Percentiles rank a stretch among this genome's conserved stretches.
Evolutionary conservation across 2,113 vertebrate genomes (phyloP).

Genomic region (Corapipo altera): DNA sequence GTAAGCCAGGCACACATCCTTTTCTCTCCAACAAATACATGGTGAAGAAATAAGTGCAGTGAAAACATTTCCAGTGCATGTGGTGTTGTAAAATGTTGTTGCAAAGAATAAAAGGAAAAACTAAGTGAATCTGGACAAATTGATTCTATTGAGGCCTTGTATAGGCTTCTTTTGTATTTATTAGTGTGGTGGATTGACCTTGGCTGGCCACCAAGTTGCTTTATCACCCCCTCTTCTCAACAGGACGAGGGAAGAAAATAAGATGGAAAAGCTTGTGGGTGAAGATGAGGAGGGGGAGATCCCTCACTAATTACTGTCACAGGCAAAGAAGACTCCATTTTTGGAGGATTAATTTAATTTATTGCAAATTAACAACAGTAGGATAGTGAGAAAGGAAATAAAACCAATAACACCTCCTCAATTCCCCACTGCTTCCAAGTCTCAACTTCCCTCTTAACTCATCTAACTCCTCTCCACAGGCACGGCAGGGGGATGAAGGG

Average conservation of each 20-base stretch:
- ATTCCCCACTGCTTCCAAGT: not conserved
- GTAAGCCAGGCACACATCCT: not conserved
- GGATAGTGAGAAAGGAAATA: not conserved
- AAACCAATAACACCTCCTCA: not conserved
- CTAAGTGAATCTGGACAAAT: not conserved
- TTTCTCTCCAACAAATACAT: not conserved
- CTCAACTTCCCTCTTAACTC: not conserved
- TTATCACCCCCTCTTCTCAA: not conserved
- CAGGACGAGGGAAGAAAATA: not conserved
- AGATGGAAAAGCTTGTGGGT: not conserved
- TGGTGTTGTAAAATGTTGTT: not conserved
- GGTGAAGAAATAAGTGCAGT: not conserved
- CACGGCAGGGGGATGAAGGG: fast-evolving
- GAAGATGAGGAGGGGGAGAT: not conserved
- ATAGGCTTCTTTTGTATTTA: not conserved
- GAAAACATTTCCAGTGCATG: not conserved
- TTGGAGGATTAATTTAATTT: not conserved
- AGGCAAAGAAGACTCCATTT: not conserved
- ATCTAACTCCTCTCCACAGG: not conserved
- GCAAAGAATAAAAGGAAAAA: not conserved
- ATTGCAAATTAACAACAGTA: not conserved
- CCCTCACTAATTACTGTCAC: not conserved
- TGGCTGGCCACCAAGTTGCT: not conserved
- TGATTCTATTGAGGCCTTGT: not conserved
- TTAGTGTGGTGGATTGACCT: not conserved